Evolutionary conservation across 2,113 vertebrate species (phyloP).

Genomic region (Sisor rabdophorus): DNA sequence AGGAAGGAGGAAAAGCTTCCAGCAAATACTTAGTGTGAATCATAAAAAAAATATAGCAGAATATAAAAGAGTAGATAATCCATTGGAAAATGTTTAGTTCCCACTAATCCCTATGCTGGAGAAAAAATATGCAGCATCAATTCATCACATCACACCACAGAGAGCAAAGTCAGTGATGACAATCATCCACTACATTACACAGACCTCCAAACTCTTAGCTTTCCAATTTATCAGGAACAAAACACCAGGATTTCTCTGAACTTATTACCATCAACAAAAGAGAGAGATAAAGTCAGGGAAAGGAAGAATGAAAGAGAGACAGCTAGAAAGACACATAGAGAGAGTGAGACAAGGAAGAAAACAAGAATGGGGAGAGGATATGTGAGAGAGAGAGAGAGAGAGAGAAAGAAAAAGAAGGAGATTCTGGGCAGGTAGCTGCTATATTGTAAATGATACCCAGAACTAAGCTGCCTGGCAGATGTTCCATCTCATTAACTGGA

Average conservation of each 20-base stretch:
- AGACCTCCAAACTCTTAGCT: background rate
- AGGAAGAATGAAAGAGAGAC: background rate
- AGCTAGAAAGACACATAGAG: background rate
- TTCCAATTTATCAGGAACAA: background rate
- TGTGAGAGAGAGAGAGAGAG: too few species aligned
- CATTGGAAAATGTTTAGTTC: background rate
- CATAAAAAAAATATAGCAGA: background rate
- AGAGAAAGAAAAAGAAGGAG: background rate
- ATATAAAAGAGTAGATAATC: background rate
- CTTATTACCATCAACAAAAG: background rate
- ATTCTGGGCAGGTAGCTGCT: background rate
- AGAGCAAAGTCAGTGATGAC: background rate
- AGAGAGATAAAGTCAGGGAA: background rate
- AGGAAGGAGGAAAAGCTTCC: background rate
- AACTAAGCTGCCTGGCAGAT: background rate
- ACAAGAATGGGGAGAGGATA: too few species aligned
- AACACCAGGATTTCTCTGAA: background rate
- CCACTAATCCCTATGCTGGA: background rate
- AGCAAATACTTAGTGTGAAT: background rate
- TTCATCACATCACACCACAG: background rate
- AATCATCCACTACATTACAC: background rate
- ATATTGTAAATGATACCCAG: background rate
- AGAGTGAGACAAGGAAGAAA: background rate
- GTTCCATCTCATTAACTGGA: background rate
- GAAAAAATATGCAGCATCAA: background rate